Base-by-base conservation (phyloP, 1,140 invertebrate genomes). In the Ceratosolen solmsi region DNA sequence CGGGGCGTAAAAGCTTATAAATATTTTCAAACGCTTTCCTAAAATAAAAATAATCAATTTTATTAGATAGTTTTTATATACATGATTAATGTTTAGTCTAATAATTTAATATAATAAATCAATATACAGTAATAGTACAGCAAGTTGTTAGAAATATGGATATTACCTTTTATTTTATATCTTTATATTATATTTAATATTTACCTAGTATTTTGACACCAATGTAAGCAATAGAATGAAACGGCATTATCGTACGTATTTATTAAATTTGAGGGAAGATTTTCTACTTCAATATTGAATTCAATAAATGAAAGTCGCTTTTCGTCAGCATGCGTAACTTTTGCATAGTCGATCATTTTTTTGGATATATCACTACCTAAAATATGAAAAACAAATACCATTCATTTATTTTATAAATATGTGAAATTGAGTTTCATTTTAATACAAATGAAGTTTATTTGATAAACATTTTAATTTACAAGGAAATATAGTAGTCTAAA, bases 191-290 rank as follows among this genome's bases (percentile, higher is more conserved):
- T 46, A 7, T 46, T 46, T 46, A 7, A 46, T 54, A 33, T 30
- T 91, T 93, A 96, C 93, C 93, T 93, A 85, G 95, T 94, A 86
- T 96, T 93, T 80, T 94, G 93, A 46, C 96, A 94, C 96, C 96
- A 97, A 84, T 97, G 96, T 0, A 97, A 90, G 83, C 96, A 95
- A 86, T 96, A 96, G 85, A 97, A 96, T 0, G 96, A 97, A 72
- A 96, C 94, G 1, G 94, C 93, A 85, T 96, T 95, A 82, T 95
- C 92, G 84, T 95, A 96, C 46, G 89, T 88, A n/a, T 89, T 92
- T 17, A 89, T 84, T 81, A 93, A 83, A 25, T 93, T 87, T 2
- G 88, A 87, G 0, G 93, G 92, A 58, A 94, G 85, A 0, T 93
- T 87, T 5, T 88, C 86, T 1, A 88, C 82, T 54, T 93, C 93